Evolutionary conservation across 2,113 vertebrate species (phyloP).

Genomic region (Aptenodytes forsteri): DNA sequence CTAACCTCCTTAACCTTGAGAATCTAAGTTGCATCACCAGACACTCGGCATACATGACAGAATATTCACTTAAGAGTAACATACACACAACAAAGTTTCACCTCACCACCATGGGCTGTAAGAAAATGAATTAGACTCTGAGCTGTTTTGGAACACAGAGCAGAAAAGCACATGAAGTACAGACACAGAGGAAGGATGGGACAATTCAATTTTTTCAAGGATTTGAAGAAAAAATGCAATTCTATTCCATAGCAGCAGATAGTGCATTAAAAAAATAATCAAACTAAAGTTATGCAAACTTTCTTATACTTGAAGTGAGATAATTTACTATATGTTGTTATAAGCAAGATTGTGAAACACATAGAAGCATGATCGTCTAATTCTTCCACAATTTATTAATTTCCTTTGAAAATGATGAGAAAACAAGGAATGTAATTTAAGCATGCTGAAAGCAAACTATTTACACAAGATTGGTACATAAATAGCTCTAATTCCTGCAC

Average conservation of each 20-base stretch:
- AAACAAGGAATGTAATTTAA: slow-evolving; percentile 18
- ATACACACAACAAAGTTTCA: background rate
- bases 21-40: background rate
- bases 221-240: background rate
- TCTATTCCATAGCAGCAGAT: background rate
- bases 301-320: background rate
- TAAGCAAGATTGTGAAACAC: background rate
- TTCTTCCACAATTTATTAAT: slow-evolving; percentile 13
- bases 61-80: background rate
- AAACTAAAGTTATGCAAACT: background rate
- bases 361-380: background rate
- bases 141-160: background rate
- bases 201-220: background rate
- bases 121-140: background rate
- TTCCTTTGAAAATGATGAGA: background rate
- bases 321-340: background rate
- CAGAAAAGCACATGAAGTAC: background rate
- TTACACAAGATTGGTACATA: background rate
- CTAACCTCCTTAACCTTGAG: background rate
- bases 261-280: background rate
- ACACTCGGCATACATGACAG: background rate
- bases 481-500: background rate
- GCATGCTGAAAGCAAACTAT: background rate
- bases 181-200: background rate
- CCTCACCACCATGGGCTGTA: background rate